Evolutionary conservation across 2,888 invertebrate genomes (phyloP).

Genomic region (Panopea generosa): DNA sequence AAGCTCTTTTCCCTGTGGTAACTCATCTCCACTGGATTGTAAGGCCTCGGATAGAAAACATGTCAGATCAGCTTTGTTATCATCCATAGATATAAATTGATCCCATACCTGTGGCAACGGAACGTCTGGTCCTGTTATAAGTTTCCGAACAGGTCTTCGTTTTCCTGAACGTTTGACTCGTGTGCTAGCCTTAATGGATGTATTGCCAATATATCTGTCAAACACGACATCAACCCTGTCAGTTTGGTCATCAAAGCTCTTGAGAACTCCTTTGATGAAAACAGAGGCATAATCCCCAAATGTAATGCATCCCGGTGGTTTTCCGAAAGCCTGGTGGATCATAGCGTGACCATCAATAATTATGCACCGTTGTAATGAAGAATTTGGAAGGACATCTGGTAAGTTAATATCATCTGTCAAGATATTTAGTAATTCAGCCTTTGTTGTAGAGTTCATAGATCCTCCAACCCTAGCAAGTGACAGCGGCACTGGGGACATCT

Average conservation of each 20-base stretch:
- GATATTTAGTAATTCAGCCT: not conserved
- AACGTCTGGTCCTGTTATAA: slow-evolving; percentile 1
- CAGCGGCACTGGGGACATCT: too few relatives aligned
- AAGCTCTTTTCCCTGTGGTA: slow-evolving; percentile 6
- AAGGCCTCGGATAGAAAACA: too few relatives aligned
- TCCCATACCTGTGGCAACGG: slow-evolving; percentile 39
- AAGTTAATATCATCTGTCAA: not conserved
- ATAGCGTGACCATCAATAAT: too few relatives aligned
- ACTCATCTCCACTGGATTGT: too few relatives aligned
- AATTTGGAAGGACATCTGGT: not conserved
- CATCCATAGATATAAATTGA: slow-evolving; percentile 33
- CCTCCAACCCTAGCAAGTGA: not conserved
- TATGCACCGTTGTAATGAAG: slow-evolving; percentile 31
- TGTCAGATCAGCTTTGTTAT: slow-evolving; percentile 45
- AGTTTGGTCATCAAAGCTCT: slow-evolving; percentile 19
- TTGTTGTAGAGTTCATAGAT: not conserved
- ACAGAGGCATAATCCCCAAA: slow-evolving; percentile 28
- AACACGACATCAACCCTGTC: slow-evolving; percentile 46
- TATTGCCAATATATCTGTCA: not conserved
- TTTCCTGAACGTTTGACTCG: not conserved
- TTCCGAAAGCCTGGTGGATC: slow-evolving; percentile 42
- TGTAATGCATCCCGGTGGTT: slow-evolving; percentile 23
- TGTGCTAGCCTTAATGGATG: not conserved
- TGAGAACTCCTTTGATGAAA: slow-evolving; percentile 30
- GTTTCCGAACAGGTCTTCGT: not conserved